Conservation (phyloP, 2,797 vertebrate species). For the Melanogrammus aeglefinus region DNA sequence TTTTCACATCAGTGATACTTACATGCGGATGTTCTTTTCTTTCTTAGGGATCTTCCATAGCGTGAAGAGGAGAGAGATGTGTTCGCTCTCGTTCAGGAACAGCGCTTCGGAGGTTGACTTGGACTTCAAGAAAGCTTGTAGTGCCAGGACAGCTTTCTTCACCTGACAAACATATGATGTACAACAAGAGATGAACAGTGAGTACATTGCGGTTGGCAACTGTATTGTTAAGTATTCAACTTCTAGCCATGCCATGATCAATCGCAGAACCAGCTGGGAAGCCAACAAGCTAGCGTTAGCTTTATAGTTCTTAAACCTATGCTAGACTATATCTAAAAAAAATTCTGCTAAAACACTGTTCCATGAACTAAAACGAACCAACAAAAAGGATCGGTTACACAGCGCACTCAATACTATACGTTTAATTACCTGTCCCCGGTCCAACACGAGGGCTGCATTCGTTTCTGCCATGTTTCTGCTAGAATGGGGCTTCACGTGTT, state of each 20-base stretch:
- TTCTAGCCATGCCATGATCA: slow-evolving; percentile 4
- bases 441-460: slow-evolving; percentile 24
- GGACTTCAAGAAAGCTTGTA: slow-evolving; percentile 74
- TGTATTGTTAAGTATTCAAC: background rate
- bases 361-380: background rate
- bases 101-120: slow-evolving; percentile 52
- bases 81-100: slow-evolving; percentile 72
- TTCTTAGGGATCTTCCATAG: slow-evolving; percentile 81
- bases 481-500: slow-evolving; percentile 55
- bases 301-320: background rate
- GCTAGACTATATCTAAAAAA: background rate
- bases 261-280: slow-evolving; percentile 23
- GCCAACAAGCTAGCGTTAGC: slow-evolving; percentile 2
- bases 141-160: slow-evolving; percentile 78
- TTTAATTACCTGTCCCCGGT: slow-evolving; percentile 62
- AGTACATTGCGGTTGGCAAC: too few relatives aligned
- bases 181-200: background rate
- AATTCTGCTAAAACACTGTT: too few relatives aligned
- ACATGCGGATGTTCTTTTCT: slow-evolving; percentile 79
- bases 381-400: background rate
- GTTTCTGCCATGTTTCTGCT: slow-evolving; percentile 56
- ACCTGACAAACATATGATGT: slow-evolving; percentile 60
- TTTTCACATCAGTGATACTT: slow-evolving; percentile 50
- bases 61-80: slow-evolving; percentile 77
- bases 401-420: too few relatives aligned